Conservation (phyloP, 2,888 invertebrate genomes). For the Stenotaenia linearis region DNA sequence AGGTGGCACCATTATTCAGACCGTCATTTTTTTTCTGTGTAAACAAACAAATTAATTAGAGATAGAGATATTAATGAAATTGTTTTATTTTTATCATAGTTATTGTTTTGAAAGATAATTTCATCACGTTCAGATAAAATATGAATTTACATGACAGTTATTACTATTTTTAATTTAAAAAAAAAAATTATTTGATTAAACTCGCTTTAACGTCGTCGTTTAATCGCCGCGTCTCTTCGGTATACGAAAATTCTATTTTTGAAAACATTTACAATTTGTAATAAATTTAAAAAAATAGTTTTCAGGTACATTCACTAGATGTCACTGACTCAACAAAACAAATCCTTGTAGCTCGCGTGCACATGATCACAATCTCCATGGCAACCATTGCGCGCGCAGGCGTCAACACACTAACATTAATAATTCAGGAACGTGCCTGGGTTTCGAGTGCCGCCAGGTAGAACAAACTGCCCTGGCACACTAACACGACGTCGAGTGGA, state of each 20-base stretch:
- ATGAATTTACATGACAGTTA: too few species aligned
- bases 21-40: neutral
- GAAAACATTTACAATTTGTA: neutral
- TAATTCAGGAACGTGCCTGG: conserved; percentile 29
- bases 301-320: neutral
- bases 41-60: too few species aligned
- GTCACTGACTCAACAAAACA: neutral
- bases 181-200: too few species aligned
- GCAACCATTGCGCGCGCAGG: conserved; percentile 27
- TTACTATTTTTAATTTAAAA: too few species aligned
- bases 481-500: neutral
- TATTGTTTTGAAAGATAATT: too few species aligned
- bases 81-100: too few species aligned
- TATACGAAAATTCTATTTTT: too few species aligned
- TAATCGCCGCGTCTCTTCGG: too few species aligned
- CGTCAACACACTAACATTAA: conserved; percentile 29
- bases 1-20: neutral
- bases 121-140: too few species aligned
- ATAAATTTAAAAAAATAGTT: neutral
- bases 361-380: conserved; percentile 1
- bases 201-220: too few species aligned
- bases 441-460: conserved; percentile 13
- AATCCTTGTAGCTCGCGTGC: neutral
- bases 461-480: conserved; percentile 8
- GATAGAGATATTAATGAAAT: too few species aligned